Conservation (phyloP, 2,113 vertebrate genomes). For the Entelurus aequoreus region DNA sequence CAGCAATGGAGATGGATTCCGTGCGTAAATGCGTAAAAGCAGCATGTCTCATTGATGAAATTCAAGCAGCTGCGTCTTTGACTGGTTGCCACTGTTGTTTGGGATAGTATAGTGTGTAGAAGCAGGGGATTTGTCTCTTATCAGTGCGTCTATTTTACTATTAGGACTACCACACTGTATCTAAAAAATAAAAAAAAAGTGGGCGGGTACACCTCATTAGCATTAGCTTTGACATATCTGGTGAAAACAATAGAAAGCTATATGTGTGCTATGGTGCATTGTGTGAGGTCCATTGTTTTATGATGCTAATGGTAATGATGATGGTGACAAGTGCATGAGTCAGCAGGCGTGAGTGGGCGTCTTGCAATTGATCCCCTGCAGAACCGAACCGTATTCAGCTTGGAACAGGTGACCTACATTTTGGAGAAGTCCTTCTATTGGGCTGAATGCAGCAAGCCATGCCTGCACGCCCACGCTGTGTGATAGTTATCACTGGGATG, state of each 20-base stretch:
- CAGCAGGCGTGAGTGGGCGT: slow-evolving; percentile 44
- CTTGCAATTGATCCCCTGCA: slow-evolving; percentile 57
- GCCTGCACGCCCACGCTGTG: slow-evolving; percentile 22
- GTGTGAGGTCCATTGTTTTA: slow-evolving; percentile 39
- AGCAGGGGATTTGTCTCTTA: too few species aligned
- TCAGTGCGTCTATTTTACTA: too few species aligned
- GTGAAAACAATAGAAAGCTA: neutral
- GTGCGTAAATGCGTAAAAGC: slow-evolving; percentile 49
- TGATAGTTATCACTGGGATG: slow-evolving; percentile 22
- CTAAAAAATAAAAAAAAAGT: neutral
- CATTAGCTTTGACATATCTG: neutral
- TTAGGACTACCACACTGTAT: neutral
- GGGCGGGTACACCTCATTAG: neutral
- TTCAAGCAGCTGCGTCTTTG: slow-evolving; percentile 36
- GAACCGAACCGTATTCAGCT: slow-evolving; percentile 41
- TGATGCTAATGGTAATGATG: slow-evolving; percentile 14
- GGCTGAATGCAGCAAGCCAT: slow-evolving; percentile 30
- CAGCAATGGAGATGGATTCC: slow-evolving; percentile 4
- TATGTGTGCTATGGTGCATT: slow-evolving; percentile 1
- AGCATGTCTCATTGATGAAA: slow-evolving; percentile 57
- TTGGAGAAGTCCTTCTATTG: slow-evolving; percentile 43
- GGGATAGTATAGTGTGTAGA: too few species aligned
- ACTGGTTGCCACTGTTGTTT: slow-evolving; percentile 21
- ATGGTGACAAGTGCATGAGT: slow-evolving; percentile 23
- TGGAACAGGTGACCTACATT: slow-evolving; percentile 61